Conservation (phyloP, 23 tunicate genomes). For the Styela clava region DNA sequence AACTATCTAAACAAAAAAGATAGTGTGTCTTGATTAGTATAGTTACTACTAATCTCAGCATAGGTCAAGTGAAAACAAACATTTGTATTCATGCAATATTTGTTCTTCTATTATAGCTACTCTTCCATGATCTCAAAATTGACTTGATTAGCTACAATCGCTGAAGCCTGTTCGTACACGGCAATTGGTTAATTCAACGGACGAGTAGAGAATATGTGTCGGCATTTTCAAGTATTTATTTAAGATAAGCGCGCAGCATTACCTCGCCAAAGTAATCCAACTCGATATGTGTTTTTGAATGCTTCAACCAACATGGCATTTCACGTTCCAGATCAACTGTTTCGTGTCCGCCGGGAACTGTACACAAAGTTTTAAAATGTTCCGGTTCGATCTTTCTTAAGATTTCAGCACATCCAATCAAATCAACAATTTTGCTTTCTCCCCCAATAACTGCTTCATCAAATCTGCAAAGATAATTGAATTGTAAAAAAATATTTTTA, state of each 20-base stretch:
- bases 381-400: slow-evolving; percentile 25
- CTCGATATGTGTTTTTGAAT: background rate
- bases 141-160: no score
- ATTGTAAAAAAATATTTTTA: background rate
- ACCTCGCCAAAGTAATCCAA: slow-evolving; percentile 3
- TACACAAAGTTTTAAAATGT: slow-evolving; percentile 21
- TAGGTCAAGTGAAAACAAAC: no score
- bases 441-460: slow-evolving; percentile 39
- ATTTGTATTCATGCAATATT: no score
- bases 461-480: slow-evolving; percentile 8
- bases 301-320: background rate
- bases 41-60: background rate
- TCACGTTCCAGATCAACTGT: slow-evolving; percentile 24
- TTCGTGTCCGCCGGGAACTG: slow-evolving; percentile 22
- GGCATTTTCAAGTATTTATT: no score
- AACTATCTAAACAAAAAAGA: background rate
- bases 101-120: no score
- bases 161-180: no score
- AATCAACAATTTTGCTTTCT: slow-evolving; percentile 35
- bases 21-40: background rate
- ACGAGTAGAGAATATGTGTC: no score
- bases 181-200: no score
- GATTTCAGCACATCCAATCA: slow-evolving; percentile 35
- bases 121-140: no score
- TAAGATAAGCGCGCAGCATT: no score